phyloP scores from a whole-genome alignment of 2,113 vertebrate genomes.

The Propithecus coquereli region DNA sequence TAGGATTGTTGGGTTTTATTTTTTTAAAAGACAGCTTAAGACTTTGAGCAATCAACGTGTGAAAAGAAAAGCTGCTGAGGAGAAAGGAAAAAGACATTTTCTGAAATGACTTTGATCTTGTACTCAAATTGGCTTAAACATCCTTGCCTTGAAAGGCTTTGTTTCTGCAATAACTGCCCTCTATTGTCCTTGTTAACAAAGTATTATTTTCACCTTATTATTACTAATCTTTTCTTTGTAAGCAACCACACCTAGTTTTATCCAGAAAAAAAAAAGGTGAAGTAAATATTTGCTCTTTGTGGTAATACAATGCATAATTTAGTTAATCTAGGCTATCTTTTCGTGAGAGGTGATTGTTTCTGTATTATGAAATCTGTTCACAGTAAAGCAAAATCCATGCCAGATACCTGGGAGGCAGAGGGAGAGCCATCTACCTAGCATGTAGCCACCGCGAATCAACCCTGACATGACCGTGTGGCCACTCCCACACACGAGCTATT shows the following conservation, averaged over 20 bases:
- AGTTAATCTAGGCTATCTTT: slow-evolving; percentile 93
- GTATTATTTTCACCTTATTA: slow-evolving; percentile 94
- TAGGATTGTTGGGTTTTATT: not conserved
- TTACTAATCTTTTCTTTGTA: slow-evolving; percentile 95
- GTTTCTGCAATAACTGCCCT: slow-evolving; percentile 91
- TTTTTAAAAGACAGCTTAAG: slow-evolving; percentile 29
- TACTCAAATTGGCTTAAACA: slow-evolving; percentile 89
- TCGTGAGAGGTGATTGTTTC: slow-evolving; percentile 92
- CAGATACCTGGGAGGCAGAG: slow-evolving; percentile 88
- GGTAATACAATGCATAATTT: slow-evolving; percentile 91
- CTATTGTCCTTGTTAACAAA: slow-evolving; percentile 90
- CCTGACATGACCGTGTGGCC: slow-evolving; percentile 75
- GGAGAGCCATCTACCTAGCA: slow-evolving; percentile 81
- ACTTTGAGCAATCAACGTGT: slow-evolving; percentile 54
- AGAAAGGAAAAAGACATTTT: slow-evolving; percentile 72
- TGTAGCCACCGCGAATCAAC: slow-evolving; percentile 81
- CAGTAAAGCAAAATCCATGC: slow-evolving; percentile 85
- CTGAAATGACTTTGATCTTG: slow-evolving; percentile 88
- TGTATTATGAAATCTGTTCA: slow-evolving; percentile 90
- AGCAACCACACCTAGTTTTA: slow-evolving; percentile 96
- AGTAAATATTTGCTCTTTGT: slow-evolving; percentile 94
- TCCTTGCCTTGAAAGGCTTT: slow-evolving; percentile 88
- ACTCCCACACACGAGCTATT: slow-evolving; percentile 81
- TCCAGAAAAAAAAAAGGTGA: slow-evolving; percentile 73
- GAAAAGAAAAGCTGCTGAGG: slow-evolving; percentile 72